Conservation (phyloP, 1,140 invertebrate species). For the Dinothrombium tinctorium region DNA sequence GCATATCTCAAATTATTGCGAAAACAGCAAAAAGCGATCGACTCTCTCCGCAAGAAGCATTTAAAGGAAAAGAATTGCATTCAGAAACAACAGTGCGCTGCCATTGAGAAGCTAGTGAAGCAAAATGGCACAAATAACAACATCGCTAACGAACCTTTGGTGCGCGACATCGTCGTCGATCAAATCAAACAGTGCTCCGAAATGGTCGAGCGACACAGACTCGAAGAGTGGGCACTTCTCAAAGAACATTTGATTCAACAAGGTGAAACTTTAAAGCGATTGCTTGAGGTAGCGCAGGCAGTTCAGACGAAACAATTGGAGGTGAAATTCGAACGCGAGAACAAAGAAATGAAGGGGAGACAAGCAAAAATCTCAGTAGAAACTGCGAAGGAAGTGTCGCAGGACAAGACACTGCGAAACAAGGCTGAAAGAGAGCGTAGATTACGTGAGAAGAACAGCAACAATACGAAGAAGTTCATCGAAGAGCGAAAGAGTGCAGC, state of each 20-base stretch:
- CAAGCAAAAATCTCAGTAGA: constrained; percentile 93
- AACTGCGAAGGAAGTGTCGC: constrained; percentile 76
- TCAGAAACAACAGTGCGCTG: constrained; percentile 80
- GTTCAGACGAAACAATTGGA: constrained; percentile 73
- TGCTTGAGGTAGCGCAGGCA: constrained; percentile 60
- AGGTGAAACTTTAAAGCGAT: constrained; percentile 51
- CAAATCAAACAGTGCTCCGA: constrained; percentile 86
- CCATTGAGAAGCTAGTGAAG: constrained; percentile 82
- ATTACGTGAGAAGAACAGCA: constrained; percentile 80
- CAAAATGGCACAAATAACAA: constrained; percentile 42
- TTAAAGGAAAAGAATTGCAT: constrained; percentile 70
- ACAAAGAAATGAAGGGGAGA: constrained; percentile 81
- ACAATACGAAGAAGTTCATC: constrained; percentile 96
- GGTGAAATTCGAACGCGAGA: constrained; percentile 55
- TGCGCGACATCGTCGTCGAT: constrained; percentile 54
- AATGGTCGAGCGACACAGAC: constrained; percentile 60
- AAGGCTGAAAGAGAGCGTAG: constrained; percentile 84
- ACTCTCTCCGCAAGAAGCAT: constrained; percentile 70
- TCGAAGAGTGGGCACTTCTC: constrained; percentile 64
- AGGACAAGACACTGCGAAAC: constrained; percentile 87
- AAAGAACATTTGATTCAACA: constrained; percentile 60
- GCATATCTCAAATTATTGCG: constrained; percentile 76
- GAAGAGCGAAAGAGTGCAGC: constrained; percentile 72
- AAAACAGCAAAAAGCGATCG: constrained; percentile 87
- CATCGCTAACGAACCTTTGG: constrained; percentile 44